Percentiles rank a stretch among this genome's conserved stretches.
phyloP scores from a whole-genome alignment of 53 echinoderm and acorn worm species.

The Crossaster papposus region DNA sequence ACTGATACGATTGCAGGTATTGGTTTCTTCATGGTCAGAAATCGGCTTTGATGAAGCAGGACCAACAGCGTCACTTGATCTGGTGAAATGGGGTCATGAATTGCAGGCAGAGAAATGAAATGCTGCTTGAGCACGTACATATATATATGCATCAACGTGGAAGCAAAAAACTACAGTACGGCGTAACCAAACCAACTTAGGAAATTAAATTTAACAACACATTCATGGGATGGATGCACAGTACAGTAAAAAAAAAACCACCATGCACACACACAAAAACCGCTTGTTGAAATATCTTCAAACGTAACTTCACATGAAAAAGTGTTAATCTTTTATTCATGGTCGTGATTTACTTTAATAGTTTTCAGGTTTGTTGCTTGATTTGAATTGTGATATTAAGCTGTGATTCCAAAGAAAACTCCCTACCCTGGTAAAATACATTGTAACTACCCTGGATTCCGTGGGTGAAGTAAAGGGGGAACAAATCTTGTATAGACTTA shows the following conservation, averaged over 20 bases:
- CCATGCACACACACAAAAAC: too few relatives aligned
- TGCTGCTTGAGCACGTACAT: not conserved
- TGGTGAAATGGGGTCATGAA: not conserved
- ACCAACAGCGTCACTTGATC: not conserved
- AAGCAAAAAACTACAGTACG: too few relatives aligned
- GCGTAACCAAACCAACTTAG: too few relatives aligned
- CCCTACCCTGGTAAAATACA: not conserved
- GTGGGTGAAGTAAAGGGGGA: not conserved
- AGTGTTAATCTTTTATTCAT: too few relatives aligned
- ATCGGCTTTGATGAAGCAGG: not conserved
- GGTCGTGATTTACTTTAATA: too few relatives aligned
- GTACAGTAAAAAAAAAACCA: too few relatives aligned
- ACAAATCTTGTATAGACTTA: not conserved
- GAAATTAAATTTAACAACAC: too few relatives aligned
- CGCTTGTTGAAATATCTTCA: too few relatives aligned
- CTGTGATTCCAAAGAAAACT: not conserved
- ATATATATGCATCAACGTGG: too few relatives aligned
- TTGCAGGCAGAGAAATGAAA: not conserved
- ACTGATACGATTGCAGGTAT: slow-evolving; percentile 36
- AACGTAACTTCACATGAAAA: too few relatives aligned
- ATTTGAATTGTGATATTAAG: not conserved
- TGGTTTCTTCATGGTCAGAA: not conserved
- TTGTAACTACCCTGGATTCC: not conserved
- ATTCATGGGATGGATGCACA: too few relatives aligned
- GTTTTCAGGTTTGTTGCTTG: too few relatives aligned